Percentiles rank a stretch among this genome's conserved stretches.
Conservation (phyloP, 2,113 vertebrate genomes). For the Petrocephalus zakoni region DNA sequence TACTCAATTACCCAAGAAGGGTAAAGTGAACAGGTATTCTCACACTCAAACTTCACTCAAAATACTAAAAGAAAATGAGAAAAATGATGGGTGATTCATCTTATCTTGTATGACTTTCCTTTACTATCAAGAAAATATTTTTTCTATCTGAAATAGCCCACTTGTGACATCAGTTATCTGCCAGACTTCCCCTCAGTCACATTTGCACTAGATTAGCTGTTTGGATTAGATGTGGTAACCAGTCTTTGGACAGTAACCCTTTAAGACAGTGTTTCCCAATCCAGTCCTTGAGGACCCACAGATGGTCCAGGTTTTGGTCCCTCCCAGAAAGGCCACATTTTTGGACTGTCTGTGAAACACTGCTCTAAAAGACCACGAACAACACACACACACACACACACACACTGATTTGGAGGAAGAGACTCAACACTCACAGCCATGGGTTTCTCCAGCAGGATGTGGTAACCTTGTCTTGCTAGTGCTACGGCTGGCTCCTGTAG, state of each 20-base stretch:
- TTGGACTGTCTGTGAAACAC: neutral
- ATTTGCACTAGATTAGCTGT: neutral
- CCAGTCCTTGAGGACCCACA: too few relatives aligned
- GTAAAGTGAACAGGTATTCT: neutral
- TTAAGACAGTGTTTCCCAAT: neutral
- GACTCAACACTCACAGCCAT: slow-evolving; percentile 67
- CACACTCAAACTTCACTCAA: neutral
- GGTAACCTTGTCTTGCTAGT: slow-evolving; percentile 69
- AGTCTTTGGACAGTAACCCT: neutral
- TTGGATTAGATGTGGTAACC: neutral
- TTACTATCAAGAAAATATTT: neutral
- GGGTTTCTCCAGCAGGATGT: slow-evolving; percentile 74
- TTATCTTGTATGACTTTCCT: neutral
- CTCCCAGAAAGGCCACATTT: neutral
- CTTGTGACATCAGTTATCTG: neutral
- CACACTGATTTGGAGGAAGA: neutral
- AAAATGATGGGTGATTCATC: neutral
- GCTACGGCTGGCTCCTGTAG: slow-evolving; percentile 68
- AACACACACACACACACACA: too few relatives aligned
- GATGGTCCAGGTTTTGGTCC: neutral
- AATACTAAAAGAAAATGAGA: neutral
- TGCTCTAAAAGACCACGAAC: neutral
- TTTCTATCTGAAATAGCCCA: neutral
- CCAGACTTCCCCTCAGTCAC: neutral
- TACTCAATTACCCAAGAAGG: neutral